Percentiles rank a stretch among this genome's conserved stretches.
Evolutionary conservation across 2,113 vertebrate species (phyloP).

Genomic region (Okapia johnstoni): DNA sequence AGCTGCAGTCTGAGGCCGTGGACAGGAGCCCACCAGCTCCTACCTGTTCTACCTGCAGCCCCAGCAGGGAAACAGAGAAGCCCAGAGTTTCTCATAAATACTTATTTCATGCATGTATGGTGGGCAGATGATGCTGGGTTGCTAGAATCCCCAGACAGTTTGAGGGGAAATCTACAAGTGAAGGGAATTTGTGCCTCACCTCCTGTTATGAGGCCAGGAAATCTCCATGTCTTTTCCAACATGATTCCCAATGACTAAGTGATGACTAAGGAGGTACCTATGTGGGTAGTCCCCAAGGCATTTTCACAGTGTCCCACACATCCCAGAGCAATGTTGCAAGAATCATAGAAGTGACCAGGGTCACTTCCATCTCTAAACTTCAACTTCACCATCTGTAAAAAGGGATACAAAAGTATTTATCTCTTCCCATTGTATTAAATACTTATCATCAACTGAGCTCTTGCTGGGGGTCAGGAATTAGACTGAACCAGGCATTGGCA

Average conservation of each 20-base stretch:
- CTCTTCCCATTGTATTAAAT: neutral
- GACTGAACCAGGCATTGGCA: neutral
- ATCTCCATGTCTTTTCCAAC: neutral
- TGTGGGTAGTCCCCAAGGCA: neutral
- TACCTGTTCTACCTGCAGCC: neutral
- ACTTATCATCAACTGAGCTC: neutral
- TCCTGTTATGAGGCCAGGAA: neutral
- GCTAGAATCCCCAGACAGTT: neutral
- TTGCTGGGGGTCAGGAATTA: neutral
- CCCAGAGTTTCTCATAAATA: neutral
- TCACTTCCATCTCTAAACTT: neutral
- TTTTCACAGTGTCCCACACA: neutral
- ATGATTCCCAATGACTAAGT: neutral
- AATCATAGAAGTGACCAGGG: neutral
- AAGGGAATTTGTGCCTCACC: neutral
- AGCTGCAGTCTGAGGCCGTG: neutral
- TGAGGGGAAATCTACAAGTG: neutral
- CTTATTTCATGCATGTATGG: neutral
- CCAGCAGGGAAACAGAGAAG: neutral
- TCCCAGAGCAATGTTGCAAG: neutral
- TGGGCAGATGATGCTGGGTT: neutral
- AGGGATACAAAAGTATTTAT: neutral
- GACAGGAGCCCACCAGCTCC: neutral
- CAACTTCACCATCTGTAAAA: neutral
- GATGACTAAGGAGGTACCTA: neutral